phyloP scores from a whole-genome alignment of 2,888 invertebrate species.

The Acleris cristana region DNA sequence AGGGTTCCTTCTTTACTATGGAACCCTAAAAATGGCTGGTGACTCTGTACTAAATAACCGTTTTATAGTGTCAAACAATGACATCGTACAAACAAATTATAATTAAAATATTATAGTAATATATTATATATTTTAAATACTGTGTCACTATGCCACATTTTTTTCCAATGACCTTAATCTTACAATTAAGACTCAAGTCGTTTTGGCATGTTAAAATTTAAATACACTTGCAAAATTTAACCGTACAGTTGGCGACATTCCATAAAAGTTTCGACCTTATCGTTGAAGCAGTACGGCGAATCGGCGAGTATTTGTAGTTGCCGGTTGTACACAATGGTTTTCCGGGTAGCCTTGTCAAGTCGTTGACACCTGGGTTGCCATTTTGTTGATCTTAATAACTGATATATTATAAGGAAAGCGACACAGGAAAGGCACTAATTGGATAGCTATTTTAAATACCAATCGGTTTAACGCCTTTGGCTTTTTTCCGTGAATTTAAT shows the following conservation, averaged over 20 bases:
- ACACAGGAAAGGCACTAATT: constrained; percentile 26
- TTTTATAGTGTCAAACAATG: too few species aligned
- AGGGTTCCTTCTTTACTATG: too few species aligned
- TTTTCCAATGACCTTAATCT: constrained; percentile 47
- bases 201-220: constrained; percentile 48
- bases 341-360: constrained; percentile 58
- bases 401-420: constrained; percentile 36
- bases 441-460: constrained; percentile 30
- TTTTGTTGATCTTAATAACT: constrained; percentile 42
- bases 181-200: constrained; percentile 49
- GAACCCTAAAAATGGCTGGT: too few species aligned
- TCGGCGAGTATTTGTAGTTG: constrained; percentile 1
- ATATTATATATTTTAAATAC: background rate
- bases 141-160: constrained; percentile 22
- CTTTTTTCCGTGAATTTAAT: background rate
- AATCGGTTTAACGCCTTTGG: constrained; percentile 2
- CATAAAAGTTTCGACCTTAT: constrained; percentile 16
- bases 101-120: too few species aligned
- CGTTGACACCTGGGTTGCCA: constrained; percentile 50
- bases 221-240: constrained; percentile 37
- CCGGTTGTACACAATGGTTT: constrained; percentile 41
- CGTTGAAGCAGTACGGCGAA: background rate
- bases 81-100: too few species aligned
- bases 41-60: too few species aligned
- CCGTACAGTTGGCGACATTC: background rate